These are phyloP conservation scores for Actinia equina DNA, from an alignment of 64 coral and sea anemone genomes.

Conservation along the genomic window DNA sequence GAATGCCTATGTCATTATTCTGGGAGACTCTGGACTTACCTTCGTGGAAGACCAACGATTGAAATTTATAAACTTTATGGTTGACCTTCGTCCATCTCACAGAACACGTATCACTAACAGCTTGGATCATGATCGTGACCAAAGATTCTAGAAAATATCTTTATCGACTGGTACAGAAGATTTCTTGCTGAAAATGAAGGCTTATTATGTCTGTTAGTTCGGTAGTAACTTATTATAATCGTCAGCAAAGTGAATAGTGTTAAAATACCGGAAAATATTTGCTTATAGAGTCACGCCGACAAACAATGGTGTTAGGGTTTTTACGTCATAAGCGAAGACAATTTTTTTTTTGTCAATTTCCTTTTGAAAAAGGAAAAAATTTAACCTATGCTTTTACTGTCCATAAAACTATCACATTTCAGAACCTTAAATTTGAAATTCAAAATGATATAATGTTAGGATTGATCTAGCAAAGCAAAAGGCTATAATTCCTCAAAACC, in stretches of 20 bases:
- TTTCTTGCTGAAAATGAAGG: neutral
- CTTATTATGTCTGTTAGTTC: neutral
- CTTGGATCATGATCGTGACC: conserved; percentile 23
- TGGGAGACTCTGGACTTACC: conserved; percentile 7
- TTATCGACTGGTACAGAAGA: neutral
- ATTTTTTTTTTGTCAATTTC: neutral
- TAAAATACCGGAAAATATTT: neutral
- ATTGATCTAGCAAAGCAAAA: too few species aligned
- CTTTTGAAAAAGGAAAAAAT: conserved; percentile 9
- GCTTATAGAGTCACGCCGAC: neutral
- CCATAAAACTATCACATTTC: too few species aligned
- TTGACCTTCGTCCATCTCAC: conserved; percentile 49
- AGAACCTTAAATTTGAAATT: too few species aligned
- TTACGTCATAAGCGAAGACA: neutral
- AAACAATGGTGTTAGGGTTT: neutral
- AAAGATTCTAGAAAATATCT: neutral
- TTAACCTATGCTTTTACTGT: too few species aligned
- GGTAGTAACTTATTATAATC: neutral
- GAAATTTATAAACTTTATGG: conserved; percentile 61
- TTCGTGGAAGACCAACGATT: conserved; percentile 41
- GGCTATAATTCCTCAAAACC: too few species aligned
- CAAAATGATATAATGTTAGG: too few species aligned
- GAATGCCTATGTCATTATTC: too few species aligned
- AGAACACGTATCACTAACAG: conserved; percentile 59
- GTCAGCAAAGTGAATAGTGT: neutral